Percentiles rank a stretch among this genome's conserved stretches.
Evolutionary conservation across 92 coral and sea anemone genomes (phyloP).

Genomic region (Plumapathes pennacea): DNA sequence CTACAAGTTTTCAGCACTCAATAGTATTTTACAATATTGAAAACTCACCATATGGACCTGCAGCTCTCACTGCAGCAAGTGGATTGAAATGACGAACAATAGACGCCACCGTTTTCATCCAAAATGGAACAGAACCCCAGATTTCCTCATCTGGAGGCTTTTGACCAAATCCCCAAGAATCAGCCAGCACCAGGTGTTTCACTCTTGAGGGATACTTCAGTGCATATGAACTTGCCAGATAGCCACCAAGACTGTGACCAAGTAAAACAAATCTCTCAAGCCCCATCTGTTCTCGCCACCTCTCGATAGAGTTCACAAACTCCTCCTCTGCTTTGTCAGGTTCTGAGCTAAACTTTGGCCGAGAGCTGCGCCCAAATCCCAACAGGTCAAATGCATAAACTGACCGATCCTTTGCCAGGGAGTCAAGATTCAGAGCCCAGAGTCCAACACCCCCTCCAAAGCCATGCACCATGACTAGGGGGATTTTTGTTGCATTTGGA

Average conservation of each 20-base stretch:
- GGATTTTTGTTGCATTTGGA: slow-evolving; percentile 58
- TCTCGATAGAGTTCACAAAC: slow-evolving; percentile 83
- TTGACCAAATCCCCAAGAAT: slow-evolving; percentile 92
- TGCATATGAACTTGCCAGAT: slow-evolving; percentile 80
- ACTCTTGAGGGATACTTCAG: slow-evolving; percentile 77
- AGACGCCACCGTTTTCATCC: slow-evolving; percentile 83
- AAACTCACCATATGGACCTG: slow-evolving; percentile 92
- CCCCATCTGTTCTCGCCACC: slow-evolving; percentile 79
- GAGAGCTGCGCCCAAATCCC: slow-evolving; percentile 96
- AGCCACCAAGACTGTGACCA: slow-evolving; percentile 98
- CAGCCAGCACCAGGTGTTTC: slow-evolving; percentile 79
- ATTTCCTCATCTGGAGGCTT: slow-evolving; percentile 70
- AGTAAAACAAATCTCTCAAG: slow-evolving; percentile 77
- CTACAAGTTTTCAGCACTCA: neutral
- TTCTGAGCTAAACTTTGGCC: slow-evolving; percentile 69
- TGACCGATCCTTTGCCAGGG: slow-evolving; percentile 69
- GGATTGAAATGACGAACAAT: slow-evolving; percentile 83
- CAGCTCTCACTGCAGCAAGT: slow-evolving; percentile 85
- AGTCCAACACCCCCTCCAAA: slow-evolving; percentile 94
- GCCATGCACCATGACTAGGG: slow-evolving; percentile 91
- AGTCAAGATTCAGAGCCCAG: slow-evolving; percentile 85
- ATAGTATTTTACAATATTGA: no score
- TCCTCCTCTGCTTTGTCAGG: slow-evolving; percentile 71
- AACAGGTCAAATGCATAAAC: slow-evolving; percentile 83
- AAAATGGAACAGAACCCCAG: slow-evolving; percentile 54